These are phyloP conservation scores for Carduelis carduelis DNA, from an alignment of 2,797 vertebrate genomes.

Conservation along the genomic window DNA sequence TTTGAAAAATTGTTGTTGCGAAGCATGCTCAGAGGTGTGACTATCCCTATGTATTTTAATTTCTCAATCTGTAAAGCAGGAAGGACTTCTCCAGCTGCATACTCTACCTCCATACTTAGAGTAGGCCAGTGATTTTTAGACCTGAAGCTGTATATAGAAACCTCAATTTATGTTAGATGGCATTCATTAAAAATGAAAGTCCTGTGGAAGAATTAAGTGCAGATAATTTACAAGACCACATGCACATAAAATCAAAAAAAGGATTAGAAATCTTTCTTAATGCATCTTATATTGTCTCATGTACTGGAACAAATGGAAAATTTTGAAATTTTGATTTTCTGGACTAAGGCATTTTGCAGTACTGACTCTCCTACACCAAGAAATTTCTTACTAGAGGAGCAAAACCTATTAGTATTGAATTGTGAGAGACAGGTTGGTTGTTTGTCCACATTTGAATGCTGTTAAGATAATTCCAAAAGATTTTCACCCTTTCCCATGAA, in stretches of 20 bases:
- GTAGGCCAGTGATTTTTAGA: background rate
- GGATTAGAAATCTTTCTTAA: background rate
- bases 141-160: background rate
- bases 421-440: accelerated
- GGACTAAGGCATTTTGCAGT: background rate
- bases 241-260: background rate
- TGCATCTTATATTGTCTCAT: background rate
- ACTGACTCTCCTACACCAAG: background rate
- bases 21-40: background rate
- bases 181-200: background rate
- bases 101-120: background rate
- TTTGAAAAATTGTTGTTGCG: background rate
- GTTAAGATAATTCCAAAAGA: background rate
- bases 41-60: background rate
- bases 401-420: background rate
- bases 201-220: background rate
- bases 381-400: background rate
- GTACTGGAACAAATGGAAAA: background rate
- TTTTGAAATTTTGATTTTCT: background rate
- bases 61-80: background rate
- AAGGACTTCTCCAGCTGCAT: background rate
- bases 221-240: background rate
- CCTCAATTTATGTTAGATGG: background rate
- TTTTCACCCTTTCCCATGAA: background rate
- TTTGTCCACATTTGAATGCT: background rate